Percentiles rank a stretch among this genome's conserved stretches.
phyloP scores from a whole-genome alignment of 1,140 invertebrate genomes.

The Drosophila arawakana region DNA sequence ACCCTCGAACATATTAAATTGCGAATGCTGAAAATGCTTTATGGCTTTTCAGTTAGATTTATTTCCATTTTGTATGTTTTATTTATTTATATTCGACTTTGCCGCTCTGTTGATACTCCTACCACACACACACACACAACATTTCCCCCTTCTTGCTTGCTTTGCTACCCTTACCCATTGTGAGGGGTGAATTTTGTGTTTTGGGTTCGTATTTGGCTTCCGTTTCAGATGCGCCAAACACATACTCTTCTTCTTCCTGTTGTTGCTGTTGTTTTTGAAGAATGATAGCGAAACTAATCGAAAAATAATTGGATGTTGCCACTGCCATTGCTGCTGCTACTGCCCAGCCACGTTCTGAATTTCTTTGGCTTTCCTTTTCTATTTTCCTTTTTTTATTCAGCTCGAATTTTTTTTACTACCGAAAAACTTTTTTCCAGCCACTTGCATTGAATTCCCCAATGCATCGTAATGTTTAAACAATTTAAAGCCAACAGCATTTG shows the following conservation, averaged over 20 bases:
- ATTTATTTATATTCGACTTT: slow-evolving; percentile 83
- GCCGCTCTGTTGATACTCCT: slow-evolving; percentile 52
- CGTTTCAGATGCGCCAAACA: slow-evolving; percentile 55
- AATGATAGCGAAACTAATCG: slow-evolving; percentile 84
- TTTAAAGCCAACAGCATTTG: slow-evolving; percentile 69
- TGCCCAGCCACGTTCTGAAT: slow-evolving; percentile 40
- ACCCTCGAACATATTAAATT: slow-evolving; percentile 84
- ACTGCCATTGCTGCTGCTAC: slow-evolving; percentile 27
- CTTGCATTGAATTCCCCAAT: slow-evolving; percentile 80
- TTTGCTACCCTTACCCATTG: slow-evolving; percentile 35
- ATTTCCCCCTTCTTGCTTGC: not conserved
- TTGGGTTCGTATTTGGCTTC: slow-evolving; percentile 69
- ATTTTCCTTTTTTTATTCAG: slow-evolving; percentile 33
- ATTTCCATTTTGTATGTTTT: slow-evolving; percentile 84
- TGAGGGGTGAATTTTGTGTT: slow-evolving; percentile 62
- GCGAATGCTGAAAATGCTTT: slow-evolving; percentile 84
- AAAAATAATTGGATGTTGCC: slow-evolving; percentile 84
- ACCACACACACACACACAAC: slow-evolving; percentile 33
- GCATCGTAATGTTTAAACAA: slow-evolving; percentile 84
- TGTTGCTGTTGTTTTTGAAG: slow-evolving; percentile 55
- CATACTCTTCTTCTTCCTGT: slow-evolving; percentile 25
- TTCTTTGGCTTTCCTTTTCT: slow-evolving; percentile 60
- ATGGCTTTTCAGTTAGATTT: slow-evolving; percentile 84
- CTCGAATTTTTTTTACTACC: slow-evolving; percentile 21
- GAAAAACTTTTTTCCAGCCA: slow-evolving; percentile 66